These are phyloP conservation scores for Hirtodrosophila confusa DNA, from an alignment of 2,888 invertebrate species.

Conservation along the genomic window DNA sequence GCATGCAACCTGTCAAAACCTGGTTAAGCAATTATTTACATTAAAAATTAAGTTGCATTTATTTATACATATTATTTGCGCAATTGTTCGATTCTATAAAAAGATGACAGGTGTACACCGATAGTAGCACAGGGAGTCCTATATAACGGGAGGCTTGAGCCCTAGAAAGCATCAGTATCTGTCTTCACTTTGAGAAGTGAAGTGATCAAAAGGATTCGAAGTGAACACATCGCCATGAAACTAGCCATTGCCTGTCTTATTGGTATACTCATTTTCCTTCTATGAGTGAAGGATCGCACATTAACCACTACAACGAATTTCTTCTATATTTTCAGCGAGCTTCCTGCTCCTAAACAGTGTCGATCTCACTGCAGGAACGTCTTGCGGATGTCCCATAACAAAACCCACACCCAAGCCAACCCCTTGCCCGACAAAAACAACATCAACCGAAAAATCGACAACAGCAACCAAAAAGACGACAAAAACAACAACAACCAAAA, in stretches of 20 bases:
- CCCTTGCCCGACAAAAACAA: background rate
- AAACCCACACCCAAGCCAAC: background rate
- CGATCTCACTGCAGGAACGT: background rate
- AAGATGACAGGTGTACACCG: background rate
- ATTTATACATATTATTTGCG: conserved; percentile 18
- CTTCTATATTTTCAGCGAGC: conserved; percentile 4
- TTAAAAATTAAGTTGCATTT: conserved; percentile 10
- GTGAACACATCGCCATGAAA: conserved; percentile 17
- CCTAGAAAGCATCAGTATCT: conserved; percentile 8
- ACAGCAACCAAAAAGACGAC: too few relatives aligned
- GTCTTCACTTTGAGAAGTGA: conserved; percentile 1
- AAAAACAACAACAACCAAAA: background rate
- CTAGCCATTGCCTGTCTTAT: conserved; percentile 12
- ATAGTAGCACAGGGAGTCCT: background rate
- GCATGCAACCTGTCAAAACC: background rate
- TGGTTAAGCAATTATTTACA: background rate
- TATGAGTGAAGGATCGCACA: too few relatives aligned
- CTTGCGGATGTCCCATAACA: too few relatives aligned
- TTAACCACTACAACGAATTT: too few relatives aligned
- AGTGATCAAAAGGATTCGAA: background rate
- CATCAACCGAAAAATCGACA: too few relatives aligned
- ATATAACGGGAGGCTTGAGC: conserved; percentile 20
- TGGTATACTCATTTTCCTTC: conserved; percentile 9
- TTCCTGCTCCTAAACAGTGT: conserved; percentile 8
- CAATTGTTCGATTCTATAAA: conserved; percentile 21